Conservation (phyloP, 2,113 vertebrate genomes). For the Sturnira hondurensis region DNA sequence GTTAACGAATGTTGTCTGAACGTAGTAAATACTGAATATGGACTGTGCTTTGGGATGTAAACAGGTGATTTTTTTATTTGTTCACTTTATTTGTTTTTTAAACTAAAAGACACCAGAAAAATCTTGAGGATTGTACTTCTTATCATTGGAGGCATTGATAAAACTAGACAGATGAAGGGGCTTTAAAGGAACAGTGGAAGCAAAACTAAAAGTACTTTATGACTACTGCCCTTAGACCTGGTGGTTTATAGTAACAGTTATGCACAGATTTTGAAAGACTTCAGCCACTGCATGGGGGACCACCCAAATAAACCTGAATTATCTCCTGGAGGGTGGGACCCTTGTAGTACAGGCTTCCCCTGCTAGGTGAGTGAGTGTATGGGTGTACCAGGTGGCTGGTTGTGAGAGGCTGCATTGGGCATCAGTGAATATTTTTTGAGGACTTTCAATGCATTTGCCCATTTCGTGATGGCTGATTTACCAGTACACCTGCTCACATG, state of each 20-base stretch:
- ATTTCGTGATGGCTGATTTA: too few relatives aligned
- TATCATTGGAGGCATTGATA: background rate
- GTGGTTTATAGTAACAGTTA: background rate
- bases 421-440: too few relatives aligned
- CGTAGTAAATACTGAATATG: background rate
- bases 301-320: too few relatives aligned
- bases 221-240: background rate
- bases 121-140: background rate
- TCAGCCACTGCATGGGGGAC: background rate
- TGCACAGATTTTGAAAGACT: background rate
- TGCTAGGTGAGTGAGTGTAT: too few relatives aligned
- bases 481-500: too few relatives aligned
- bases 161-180: background rate
- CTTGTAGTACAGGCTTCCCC: too few relatives aligned
- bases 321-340: too few relatives aligned
- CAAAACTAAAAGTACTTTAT: background rate
- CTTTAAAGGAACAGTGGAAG: background rate
- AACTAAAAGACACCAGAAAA: background rate
- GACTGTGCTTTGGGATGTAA: background rate
- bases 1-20: background rate
- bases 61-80: background rate
- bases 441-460: too few relatives aligned
- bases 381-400: too few relatives aligned
- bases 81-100: background rate
- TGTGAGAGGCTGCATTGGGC: too few relatives aligned